Evolutionary conservation across 2,797 vertebrate genomes (phyloP).

Genomic region (Halcyon leucocephala): DNA sequence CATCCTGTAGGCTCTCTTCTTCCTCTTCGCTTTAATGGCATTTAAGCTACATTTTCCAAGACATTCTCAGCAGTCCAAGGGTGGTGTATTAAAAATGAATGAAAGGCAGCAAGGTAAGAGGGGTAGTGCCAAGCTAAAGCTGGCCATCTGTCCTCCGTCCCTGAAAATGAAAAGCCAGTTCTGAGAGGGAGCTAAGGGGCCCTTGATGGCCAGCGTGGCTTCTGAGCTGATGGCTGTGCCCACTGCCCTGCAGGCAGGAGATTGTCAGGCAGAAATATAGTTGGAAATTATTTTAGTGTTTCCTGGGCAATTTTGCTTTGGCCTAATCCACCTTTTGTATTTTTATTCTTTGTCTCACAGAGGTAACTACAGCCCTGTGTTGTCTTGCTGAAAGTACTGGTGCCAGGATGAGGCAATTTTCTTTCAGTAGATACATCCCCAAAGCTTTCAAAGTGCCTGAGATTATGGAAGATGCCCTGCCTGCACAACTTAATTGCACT

Average conservation of each 20-base stretch:
- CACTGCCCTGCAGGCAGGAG: neutral
- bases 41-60: constrained; percentile 1
- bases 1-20: neutral
- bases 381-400: neutral
- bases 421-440: neutral
- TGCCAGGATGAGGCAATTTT: constrained; percentile 17
- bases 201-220: neutral
- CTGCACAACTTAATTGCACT: neutral
- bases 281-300: neutral
- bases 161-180: neutral
- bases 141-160: neutral
- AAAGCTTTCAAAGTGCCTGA: constrained; percentile 22
- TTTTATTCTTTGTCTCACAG: neutral
- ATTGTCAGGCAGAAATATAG: neutral
- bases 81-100: neutral
- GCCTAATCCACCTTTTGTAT: neutral
- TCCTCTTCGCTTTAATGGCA: neutral
- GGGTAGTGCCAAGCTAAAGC: neutral
- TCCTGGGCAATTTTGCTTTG: neutral
- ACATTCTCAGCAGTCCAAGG: neutral
- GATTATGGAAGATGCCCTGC: neutral
- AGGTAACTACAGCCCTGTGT: neutral
- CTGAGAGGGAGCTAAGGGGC: neutral
- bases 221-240: neutral
- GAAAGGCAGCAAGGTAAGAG: neutral